These are phyloP conservation scores for Lycaon pictus DNA, from an alignment of 2,113 vertebrate genomes.

Conservation along the genomic window DNA sequence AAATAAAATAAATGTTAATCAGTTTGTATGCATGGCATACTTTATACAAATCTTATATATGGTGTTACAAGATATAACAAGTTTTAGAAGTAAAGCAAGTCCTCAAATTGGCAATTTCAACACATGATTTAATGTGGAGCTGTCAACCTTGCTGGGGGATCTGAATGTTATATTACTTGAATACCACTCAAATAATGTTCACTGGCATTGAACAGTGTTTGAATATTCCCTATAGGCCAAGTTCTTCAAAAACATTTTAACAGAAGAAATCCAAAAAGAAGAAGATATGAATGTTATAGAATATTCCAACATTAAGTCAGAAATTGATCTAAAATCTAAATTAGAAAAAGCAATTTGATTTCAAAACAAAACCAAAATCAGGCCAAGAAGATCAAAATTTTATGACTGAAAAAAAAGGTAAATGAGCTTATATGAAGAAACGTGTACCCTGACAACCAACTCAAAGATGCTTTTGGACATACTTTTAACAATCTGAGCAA, in stretches of 20 bases:
- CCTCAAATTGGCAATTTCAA: slow-evolving; percentile 34
- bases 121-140: neutral
- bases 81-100: slow-evolving; percentile 3
- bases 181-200: neutral
- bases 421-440: neutral
- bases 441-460: neutral
- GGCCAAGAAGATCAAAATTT: neutral
- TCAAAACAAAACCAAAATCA: slow-evolving; percentile 43
- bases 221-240: slow-evolving; percentile 16
- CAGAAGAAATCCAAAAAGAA: slow-evolving; percentile 24
- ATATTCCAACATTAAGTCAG: slow-evolving; percentile 30
- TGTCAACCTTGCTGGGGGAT: neutral
- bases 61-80: slow-evolving; percentile 11
- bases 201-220: neutral
- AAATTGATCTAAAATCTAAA: slow-evolving; percentile 61
- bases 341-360: slow-evolving; percentile 27
- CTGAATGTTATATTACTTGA: neutral
- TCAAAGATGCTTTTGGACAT: neutral
- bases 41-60: neutral
- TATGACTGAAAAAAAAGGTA: neutral
- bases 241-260: slow-evolving; percentile 28
- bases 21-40: neutral
- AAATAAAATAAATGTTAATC: slow-evolving; percentile 43
- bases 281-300: neutral
- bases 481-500: neutral